Base-by-base conservation (phyloP, 2,888 invertebrate genomes). In the Rhyacophila evoluta region DNA sequence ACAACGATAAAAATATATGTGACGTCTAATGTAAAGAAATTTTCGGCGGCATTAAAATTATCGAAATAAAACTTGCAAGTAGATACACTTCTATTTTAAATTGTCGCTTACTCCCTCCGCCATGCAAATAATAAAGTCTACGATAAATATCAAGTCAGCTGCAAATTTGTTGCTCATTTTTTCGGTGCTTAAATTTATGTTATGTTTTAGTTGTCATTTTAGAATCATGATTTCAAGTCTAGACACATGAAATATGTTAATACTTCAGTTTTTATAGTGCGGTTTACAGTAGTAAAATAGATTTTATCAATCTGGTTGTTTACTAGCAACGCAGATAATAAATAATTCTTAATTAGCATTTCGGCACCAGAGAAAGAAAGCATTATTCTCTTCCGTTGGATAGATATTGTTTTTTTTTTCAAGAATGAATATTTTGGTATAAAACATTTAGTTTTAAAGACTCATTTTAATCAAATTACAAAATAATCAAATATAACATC, bases 91-190 rank as follows among this genome's bases (percentile, higher is more conserved):
- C n/a, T n/a, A n/a, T n/a, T 12, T 4, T 39, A 25, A 55, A 55
- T 10, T 55, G 55, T 19, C 55, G 19, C 10, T 55, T 55, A 55
- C 25, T 8, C 55, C 19, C 15, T 55, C 19, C 55, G 55, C 3
- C 4, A 6, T 25, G 19, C 55, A 19, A 8, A 10, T 19, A 41
- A 19, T 41, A 11, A 41, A 41, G 41, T 55, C 55, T 10, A 19
- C 55, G 55, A 55, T 55, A 55, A n/a, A n/a, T 55, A 55, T 55
- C 55, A 55, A 55, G 19, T 19, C 55, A 19, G 25, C 55, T 19
- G 55, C 55, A 55, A 55, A 55, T 55, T 55, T 55, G 55, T 55
- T 55, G 55, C 15, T 55, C 55, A 55, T 55, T 55, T 55, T 55
- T 55, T 19, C 55, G 15, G 15, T 2, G 55, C 19, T 55, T 10